Conservation (phyloP, 64 coral and sea anemone species). For the Astreopora myriophthalma region DNA sequence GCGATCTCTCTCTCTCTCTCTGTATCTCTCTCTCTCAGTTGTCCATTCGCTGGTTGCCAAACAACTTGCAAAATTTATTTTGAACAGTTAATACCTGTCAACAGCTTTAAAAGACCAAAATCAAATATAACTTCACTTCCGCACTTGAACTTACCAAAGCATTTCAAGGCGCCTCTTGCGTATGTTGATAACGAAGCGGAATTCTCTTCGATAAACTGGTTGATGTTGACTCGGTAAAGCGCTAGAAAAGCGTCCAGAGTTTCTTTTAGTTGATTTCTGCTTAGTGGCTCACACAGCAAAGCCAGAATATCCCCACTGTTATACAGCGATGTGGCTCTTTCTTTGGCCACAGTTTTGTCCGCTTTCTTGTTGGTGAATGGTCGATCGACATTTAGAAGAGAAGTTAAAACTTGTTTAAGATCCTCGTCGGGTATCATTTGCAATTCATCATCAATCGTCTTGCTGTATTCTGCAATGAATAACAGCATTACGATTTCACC, state of each 20-base stretch:
- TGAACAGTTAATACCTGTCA: too few relatives aligned
- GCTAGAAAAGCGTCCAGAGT: constrained; percentile 47
- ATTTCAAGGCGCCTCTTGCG: constrained; percentile 28
- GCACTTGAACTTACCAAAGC: constrained; percentile 33
- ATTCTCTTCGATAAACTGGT: constrained; percentile 55
- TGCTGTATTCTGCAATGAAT: constrained; percentile 20
- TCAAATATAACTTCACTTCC: too few relatives aligned
- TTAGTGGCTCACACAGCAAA: constrained; percentile 38
- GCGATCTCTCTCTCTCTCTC: too few relatives aligned
- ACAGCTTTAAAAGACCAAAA: too few relatives aligned
- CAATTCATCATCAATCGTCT: constrained; percentile 46
- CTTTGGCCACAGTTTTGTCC: constrained; percentile 41
- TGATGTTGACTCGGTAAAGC: constrained; percentile 1
- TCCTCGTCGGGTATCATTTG: constrained; percentile 18
- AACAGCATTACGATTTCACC: not conserved
- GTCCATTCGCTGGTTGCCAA: too few relatives aligned
- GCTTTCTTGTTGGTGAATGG: constrained; percentile 27
- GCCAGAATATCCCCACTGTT: constrained; percentile 28
- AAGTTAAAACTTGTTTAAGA: constrained; percentile 27
- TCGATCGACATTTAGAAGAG: not conserved
- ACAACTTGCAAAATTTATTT: too few relatives aligned
- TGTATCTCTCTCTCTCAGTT: too few relatives aligned
- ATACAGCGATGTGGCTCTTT: constrained; percentile 32
- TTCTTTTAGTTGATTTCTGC: constrained; percentile 66
- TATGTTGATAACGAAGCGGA: not conserved